A percentile compares a stretch with the other conserved stretches of the same genome.
Evolutionary conservation across 2,113 vertebrate species (phyloP).

Genomic region (Rhipidura dahli): DNA sequence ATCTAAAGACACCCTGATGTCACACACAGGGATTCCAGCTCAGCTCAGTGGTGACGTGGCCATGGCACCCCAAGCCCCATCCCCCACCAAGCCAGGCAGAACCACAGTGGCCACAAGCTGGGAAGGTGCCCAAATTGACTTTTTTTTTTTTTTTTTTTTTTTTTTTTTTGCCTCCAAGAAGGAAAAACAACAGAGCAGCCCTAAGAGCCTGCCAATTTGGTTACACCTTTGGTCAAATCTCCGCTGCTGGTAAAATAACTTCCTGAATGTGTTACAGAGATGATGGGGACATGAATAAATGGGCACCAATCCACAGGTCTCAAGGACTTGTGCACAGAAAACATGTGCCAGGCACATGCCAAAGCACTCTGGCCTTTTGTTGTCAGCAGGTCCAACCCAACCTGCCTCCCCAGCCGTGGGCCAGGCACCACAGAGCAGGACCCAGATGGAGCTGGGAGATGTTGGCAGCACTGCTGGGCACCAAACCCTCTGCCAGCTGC

Average conservation of each 20-base stretch:
- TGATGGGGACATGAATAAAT: fast-evolving
- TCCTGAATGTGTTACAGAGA: fast-evolving
- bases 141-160: not conserved
- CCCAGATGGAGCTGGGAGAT: not conserved
- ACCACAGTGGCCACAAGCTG: fast-evolving
- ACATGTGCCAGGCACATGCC: fast-evolving
- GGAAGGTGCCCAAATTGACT: not conserved
- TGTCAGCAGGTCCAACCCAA: fast-evolving
- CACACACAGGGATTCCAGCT: not conserved
- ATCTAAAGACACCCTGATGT: not conserved
- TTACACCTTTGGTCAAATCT: not conserved
- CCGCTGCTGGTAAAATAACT: not conserved
- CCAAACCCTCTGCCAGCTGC: not conserved
- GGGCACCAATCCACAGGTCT: fast-evolving
- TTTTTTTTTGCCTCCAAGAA: not conserved
- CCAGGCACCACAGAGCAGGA: fast-evolving
- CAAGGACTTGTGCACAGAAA: not conserved
- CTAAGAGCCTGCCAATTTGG: fast-evolving
- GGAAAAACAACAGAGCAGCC: not conserved
- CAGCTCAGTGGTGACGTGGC: not conserved
- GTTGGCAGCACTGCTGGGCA: not conserved
- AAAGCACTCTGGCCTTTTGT: not conserved
- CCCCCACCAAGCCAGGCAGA: fast-evolving
- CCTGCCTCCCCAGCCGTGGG: fast-evolving
- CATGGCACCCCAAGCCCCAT: fast-evolving